Base-by-base conservation (phyloP, 2,888 invertebrate genomes). In the Atrina japonica region DNA sequence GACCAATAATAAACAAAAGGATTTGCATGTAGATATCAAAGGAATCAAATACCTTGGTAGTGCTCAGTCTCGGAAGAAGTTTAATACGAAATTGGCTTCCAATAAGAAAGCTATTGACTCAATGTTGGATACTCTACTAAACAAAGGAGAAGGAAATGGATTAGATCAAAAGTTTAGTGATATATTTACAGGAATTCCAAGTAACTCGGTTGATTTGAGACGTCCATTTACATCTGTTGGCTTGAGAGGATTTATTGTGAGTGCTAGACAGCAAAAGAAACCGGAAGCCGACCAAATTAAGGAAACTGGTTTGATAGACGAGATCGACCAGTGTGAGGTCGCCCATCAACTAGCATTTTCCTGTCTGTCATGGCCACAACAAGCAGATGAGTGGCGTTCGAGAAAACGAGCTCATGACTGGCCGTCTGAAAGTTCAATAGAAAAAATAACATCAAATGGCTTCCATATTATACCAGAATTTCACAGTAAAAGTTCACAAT, bases 391-490 rank as follows among this genome's bases (percentile, higher is more conserved):
- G 55, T 83, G 80, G 79, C 47, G 41, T 41, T 61, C 71, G 14
- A 70, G 84, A n/a, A 67, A 74, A 47, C 70, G 83, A 27, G 70
- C 71, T n/a, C 50, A 66, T 30, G 73, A 76, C 1, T 83, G 83
- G 83, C 83, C 83, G 0, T 70, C 77, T 3, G 70, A 75, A 35
- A 65, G 78, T 18, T 66, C 76, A 9, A 74, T 81, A 29, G 79
- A 77, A 18, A 80, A 78, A 50, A 76, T 83, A 1, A 25, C 65
- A n/a, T 56, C 73, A 1, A 43, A 40, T 16, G 80, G 80, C 9
- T 80, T 78, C 72, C 80, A 81, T 71, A 75, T 82, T 52, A 75
- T 81, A 1, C 81, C 82, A 5, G 72, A 73, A 7, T 66, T 75
- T 0, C 78, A 83, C 40, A 69, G 70, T 3, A 67, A 76, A 21